A percentile compares a stretch with the other conserved stretches of the same genome.
phyloP scores from a whole-genome alignment of 1,140 invertebrate genomes.

The Battus philenor region DNA sequence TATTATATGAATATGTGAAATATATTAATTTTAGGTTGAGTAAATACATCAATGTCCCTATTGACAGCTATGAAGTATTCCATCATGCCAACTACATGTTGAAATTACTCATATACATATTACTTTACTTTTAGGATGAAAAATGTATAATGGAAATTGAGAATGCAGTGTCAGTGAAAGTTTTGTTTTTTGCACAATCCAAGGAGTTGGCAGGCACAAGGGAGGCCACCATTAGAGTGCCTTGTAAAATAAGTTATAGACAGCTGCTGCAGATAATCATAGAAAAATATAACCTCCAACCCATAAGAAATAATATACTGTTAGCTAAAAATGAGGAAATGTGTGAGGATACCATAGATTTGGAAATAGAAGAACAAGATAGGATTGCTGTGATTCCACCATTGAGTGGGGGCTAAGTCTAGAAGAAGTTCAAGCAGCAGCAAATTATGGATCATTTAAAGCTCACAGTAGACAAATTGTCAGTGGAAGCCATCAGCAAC shows the following conservation, averaged over 20 bases:
- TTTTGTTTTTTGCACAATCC: conserved; percentile 92
- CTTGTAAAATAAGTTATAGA: conserved; percentile 66
- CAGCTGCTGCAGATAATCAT: conserved; percentile 79
- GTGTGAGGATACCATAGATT: conserved; percentile 73
- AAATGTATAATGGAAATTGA: conserved; percentile 66
- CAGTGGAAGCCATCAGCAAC: conserved; percentile 81
- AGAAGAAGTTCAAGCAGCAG: conserved; percentile 7
- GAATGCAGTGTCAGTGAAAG: conserved; percentile 75
- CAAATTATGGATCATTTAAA: conserved; percentile 81
- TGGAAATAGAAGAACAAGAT: conserved; percentile 81
- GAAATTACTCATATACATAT: too few species aligned
- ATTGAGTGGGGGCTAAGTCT: conserved; percentile 86
- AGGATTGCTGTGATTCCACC: conserved; percentile 92
- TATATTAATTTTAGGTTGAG: too few species aligned
- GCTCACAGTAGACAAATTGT: conserved; percentile 81
- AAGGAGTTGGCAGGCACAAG: conserved; percentile 84
- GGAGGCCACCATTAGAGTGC: conserved; percentile 74
- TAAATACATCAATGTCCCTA: too few species aligned
- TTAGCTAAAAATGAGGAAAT: conserved; percentile 90
- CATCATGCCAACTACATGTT: too few species aligned
- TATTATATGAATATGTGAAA: too few species aligned
- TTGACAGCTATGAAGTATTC: too few species aligned
- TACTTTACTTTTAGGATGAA: too few species aligned
- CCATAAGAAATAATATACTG: conserved; percentile 83
- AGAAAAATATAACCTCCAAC: conserved; percentile 78